Evolutionary conservation across 2,113 vertebrate genomes (phyloP).

Genomic region (human (Homo sapiens)): GRCh38 chr1:112703501-112704000

Average conservation of each 20-base stretch:
- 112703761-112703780: constrained; percentile 98
- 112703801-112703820: constrained; percentile 69
- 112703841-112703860: background rate
- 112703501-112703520: background rate
- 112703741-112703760: constrained; percentile 98
- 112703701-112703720: constrained; percentile 98
- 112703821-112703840: background rate
- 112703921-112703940: background rate
- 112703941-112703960: background rate
- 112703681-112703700: constrained; percentile 98
- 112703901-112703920: background rate
- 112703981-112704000: background rate
- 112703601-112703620: background rate
- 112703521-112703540: background rate
- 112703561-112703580: background rate
- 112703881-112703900: background rate
- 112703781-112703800: constrained; percentile 98
- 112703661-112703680: constrained; percentile 99
- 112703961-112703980: constrained; percentile 7
- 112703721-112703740: constrained; percentile 98
- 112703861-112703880: background rate
- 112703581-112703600: background rate
- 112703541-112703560: background rate
- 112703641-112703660: constrained; percentile 98
- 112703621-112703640: constrained; percentile 22